Evolutionary conservation across 2,113 vertebrate genomes (phyloP).

Genomic region (Scytalopus superciliaris): DNA sequence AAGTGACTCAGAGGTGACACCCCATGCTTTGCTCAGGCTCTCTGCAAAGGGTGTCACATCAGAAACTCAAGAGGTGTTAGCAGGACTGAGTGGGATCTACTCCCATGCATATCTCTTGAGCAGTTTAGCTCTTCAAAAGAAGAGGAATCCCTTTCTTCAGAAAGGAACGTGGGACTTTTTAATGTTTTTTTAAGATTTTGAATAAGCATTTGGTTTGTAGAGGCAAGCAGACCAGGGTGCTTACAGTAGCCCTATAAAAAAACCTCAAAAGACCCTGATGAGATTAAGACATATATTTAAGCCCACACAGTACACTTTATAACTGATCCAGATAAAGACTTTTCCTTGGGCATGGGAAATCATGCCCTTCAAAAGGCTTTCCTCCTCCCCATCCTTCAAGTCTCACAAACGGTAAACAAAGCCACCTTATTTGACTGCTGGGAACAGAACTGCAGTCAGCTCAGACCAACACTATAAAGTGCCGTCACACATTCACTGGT

Average conservation of each 20-base stretch:
- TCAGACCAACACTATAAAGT: neutral
- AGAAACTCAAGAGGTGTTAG: neutral
- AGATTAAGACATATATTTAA: neutral
- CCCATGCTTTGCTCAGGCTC: neutral
- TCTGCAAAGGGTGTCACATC: neutral
- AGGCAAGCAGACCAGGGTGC: neutral
- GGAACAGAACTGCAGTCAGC: neutral
- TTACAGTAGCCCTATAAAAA: neutral
- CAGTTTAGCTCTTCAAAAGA: neutral
- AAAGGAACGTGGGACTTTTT: neutral
- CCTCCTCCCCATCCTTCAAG: neutral
- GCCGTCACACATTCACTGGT: neutral
- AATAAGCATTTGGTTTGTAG: neutral
- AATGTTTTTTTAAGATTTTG: neutral
- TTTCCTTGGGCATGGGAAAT: rapidly evolving
- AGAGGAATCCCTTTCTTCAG: neutral
- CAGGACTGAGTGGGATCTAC: neutral
- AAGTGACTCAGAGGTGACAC: neutral
- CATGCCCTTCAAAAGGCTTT: neutral
- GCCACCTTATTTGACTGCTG: neutral
- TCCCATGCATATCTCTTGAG: too few species aligned
- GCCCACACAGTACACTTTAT: neutral
- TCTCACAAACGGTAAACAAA: neutral
- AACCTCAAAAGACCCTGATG: neutral
- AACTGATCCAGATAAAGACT: neutral